Evolutionary conservation across 2,113 vertebrate genomes (phyloP).

Genomic region (Struthio camelus): DNA sequence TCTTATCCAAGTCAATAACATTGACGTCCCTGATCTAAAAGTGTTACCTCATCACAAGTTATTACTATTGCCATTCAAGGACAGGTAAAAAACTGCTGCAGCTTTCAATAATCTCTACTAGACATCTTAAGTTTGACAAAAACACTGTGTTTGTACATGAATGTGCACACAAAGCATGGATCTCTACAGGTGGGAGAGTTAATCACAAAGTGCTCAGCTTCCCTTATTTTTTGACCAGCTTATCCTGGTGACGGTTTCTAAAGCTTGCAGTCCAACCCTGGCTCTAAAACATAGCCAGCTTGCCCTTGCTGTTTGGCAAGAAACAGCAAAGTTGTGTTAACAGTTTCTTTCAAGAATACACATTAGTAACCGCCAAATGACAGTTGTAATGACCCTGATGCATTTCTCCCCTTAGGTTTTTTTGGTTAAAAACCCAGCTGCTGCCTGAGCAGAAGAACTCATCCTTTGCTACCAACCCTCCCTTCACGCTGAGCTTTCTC

Average conservation of each 20-base stretch:
- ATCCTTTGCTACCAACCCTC: constrained; percentile 26
- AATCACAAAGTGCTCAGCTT: background rate
- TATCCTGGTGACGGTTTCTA: constrained; percentile 2
- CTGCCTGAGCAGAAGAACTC: background rate
- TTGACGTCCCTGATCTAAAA: background rate
- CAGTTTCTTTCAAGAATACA: constrained; percentile 56
- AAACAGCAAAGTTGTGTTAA: constrained; percentile 56
- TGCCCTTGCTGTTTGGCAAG: constrained; percentile 35
- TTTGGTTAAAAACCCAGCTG: constrained; percentile 49
- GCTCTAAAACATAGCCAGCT: constrained; percentile 7
- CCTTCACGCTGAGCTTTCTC: background rate
- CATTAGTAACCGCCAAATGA: constrained; percentile 51
- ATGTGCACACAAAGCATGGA: background rate
- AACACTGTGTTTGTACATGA: background rate
- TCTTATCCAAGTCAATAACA: background rate
- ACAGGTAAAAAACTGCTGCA: background rate
- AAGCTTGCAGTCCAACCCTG: background rate
- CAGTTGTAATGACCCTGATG: constrained; percentile 62
- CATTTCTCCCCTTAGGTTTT: constrained; percentile 34
- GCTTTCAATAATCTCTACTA: background rate
- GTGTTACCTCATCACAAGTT: background rate
- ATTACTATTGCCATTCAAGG: background rate
- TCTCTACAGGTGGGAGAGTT: background rate
- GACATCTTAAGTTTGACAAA: background rate
- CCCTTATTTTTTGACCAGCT: constrained; percentile 12